Evolutionary conservation across 2,113 vertebrate genomes (phyloP).

Genomic region (Litocranius walleri): DNA sequence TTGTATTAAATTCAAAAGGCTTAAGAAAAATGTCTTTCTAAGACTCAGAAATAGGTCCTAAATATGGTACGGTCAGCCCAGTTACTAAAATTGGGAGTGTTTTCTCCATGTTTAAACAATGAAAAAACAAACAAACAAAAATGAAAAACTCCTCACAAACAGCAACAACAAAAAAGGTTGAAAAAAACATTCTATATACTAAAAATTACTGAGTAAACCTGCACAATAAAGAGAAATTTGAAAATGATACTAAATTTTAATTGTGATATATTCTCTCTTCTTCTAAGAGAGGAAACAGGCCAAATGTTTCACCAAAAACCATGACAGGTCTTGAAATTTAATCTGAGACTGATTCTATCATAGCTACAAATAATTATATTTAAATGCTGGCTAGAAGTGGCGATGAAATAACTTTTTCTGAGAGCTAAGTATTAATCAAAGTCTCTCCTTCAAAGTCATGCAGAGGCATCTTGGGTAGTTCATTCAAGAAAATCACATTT

Average conservation of each 20-base stretch:
- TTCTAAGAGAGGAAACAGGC: neutral
- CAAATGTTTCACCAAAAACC: neutral
- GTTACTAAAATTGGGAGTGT: neutral
- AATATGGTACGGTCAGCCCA: neutral
- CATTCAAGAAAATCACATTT: slow-evolving; percentile 15
- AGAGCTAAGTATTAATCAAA: neutral
- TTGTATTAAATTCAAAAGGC: neutral
- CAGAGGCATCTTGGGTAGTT: neutral
- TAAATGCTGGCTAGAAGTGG: neutral
- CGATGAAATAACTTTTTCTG: neutral
- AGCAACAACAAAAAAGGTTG: neutral
- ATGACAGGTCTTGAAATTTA: neutral
- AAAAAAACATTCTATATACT: neutral
- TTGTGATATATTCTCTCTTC: neutral
- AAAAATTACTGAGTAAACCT: neutral
- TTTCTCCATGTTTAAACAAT: neutral
- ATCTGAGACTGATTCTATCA: neutral
- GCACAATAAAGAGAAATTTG: neutral
- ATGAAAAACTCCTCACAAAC: neutral
- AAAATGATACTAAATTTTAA: neutral
- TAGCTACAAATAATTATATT: neutral
- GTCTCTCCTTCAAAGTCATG: neutral
- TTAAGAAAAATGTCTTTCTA: neutral
- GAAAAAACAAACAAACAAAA: neutral
- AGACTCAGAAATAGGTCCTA: neutral